Evolutionary conservation across 2,888 invertebrate species (phyloP), one percentile per base, ranked within the genome.

Genomic region (Caenorhabditis afra): DNA sequence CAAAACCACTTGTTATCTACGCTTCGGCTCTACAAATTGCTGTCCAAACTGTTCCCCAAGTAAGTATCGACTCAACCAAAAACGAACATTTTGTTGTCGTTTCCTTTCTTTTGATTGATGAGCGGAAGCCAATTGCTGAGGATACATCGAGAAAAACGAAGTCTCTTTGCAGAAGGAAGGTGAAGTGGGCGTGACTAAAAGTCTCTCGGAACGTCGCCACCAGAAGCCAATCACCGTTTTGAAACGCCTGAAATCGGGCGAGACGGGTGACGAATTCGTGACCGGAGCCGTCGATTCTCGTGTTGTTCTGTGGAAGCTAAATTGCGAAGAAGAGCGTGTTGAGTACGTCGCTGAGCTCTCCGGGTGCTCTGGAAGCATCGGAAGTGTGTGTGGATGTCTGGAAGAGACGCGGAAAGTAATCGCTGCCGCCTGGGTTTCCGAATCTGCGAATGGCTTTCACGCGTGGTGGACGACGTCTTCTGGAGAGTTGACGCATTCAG

Each of bases 1-100:
- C 57, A 8, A 57, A 45, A 7, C 65, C 68, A 7, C 12, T 80
- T 0, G 50, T 84, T 11, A 73, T 82, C 4, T 84, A 81, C 50
- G 84, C 84, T 1, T 82, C 82, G 1, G 70, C 77, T 7, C 57
- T 77, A 18, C 79, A 81, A 57, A 52, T 86, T 11, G 81, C 81
- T 14, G 65, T 82, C 14, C 75, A 81, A 62, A 67, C 58, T 3
- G 29, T 79, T 41, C 81, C 84, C 3, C 52, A 47, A 20, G 82
- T 82, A n/a, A 53, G 53, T 65, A n/a, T 20, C 11, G 39, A 16
- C 7, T 29, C n/a, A n/a, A n/a, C n/a, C n/a, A n/a, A n/a, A n/a
- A n/a, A n/a, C n/a, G 16, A 41, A 11, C n/a, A 45, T 39, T 20
- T 44, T 5, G 0, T 39, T 35, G 16, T n/a, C n/a, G n/a, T n/a